phyloP scores from a whole-genome alignment of 2,113 vertebrate species.

The Phalacrocorax brasilianus region DNA sequence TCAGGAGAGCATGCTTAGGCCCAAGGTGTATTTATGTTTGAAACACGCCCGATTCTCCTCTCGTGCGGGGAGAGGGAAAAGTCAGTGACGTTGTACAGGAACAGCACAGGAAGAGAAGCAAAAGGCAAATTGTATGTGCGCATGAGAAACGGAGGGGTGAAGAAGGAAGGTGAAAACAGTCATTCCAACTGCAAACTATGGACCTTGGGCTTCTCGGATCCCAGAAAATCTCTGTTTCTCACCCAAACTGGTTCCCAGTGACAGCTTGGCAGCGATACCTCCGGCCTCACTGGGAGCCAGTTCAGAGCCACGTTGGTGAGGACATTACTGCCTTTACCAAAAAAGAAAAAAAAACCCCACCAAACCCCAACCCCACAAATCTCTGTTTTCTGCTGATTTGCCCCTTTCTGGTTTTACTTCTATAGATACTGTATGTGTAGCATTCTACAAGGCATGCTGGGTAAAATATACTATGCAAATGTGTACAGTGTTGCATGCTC shows the following conservation, averaged over 20 bases:
- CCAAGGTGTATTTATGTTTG: neutral
- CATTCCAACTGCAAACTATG: neutral
- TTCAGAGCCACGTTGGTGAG: neutral
- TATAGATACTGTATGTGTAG: constrained; percentile 75
- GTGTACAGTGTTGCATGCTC: constrained; percentile 89
- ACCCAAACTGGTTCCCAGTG: neutral
- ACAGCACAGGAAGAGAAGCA: neutral
- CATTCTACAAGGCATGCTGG: constrained; percentile 85
- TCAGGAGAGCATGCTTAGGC: accelerated
- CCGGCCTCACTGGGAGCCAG: neutral
- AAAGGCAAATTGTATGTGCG: accelerated
- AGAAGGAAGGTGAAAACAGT: neutral
- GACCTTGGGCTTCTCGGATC: constrained; percentile 44
- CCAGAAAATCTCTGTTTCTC: neutral
- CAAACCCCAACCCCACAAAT: neutral
- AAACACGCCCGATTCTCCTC: neutral
- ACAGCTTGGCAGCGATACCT: neutral
- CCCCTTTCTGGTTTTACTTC: constrained; percentile 68
- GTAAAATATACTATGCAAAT: constrained; percentile 90
- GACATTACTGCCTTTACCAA: constrained; percentile 38
- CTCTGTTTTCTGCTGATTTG: constrained; percentile 67
- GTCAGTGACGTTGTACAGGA: accelerated
- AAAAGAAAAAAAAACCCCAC: neutral
- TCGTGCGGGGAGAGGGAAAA: neutral
- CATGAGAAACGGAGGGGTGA: neutral